Conservation (phyloP, 2,113 vertebrate species). For the Siphamia tubifer region DNA sequence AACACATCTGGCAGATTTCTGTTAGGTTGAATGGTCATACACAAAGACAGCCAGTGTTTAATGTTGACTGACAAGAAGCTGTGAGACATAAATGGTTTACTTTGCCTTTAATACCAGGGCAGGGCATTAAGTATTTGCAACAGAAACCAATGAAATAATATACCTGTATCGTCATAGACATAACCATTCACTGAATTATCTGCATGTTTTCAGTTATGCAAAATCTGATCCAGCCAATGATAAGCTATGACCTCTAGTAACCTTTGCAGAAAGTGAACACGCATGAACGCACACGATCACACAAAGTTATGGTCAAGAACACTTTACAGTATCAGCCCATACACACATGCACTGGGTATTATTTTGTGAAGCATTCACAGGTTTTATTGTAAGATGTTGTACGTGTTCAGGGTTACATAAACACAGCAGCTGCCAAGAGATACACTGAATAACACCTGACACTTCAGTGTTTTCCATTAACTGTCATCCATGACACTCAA, state of each 20-base stretch:
- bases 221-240: background rate
- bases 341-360: background rate
- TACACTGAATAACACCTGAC: conserved; percentile 40
- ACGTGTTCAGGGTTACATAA: conserved; percentile 57
- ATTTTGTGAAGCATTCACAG: background rate
- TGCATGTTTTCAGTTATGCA: background rate
- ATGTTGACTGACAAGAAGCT: conserved; percentile 60
- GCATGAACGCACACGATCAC: background rate
- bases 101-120: conserved; percentile 45
- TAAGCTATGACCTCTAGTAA: background rate
- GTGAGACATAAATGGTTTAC: conserved; percentile 70
- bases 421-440: conserved; percentile 55
- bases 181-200: background rate
- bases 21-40: conserved; percentile 44
- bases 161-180: background rate
- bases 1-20: conserved; percentile 68
- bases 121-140: conserved; percentile 25
- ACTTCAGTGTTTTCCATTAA: conserved; percentile 49
- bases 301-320: background rate
- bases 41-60: conserved; percentile 72
- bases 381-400: conserved; percentile 7
- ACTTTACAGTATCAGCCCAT: background rate
- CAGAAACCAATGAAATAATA: conserved; percentile 22
- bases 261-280: background rate
- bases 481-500: conserved; percentile 39